phyloP scores from a whole-genome alignment of 2,113 vertebrate species.

The Eulacestoma nigropectus region DNA sequence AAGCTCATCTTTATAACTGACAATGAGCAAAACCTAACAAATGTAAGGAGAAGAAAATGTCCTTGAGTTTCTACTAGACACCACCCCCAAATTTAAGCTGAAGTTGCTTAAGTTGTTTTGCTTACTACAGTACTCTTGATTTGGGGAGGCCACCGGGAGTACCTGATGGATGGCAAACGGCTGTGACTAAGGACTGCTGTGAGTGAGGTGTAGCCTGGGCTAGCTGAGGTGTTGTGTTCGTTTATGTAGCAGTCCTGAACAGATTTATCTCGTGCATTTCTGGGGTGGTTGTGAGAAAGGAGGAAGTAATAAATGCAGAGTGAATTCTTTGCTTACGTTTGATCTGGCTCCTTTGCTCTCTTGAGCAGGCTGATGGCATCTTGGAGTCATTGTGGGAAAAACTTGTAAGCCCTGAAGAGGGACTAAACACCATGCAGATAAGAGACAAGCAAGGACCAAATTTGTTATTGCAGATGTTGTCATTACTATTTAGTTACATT shows the following conservation, averaged over 20 bases:
- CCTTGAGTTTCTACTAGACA: not conserved
- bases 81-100: not conserved
- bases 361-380: not conserved
- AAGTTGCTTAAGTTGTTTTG: not conserved
- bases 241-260: not conserved
- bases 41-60: not conserved
- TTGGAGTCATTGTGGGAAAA: not conserved
- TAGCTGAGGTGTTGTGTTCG: not conserved
- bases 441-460: not conserved
- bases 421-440: not conserved
- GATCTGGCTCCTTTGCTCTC: not conserved
- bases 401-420: not conserved
- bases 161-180: not conserved
- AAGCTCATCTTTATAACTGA: not conserved
- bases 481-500: not conserved
- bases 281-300: not conserved
- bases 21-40: not conserved
- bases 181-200: not conserved
- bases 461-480: not conserved
- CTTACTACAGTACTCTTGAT: not conserved
- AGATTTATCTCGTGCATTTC: not conserved
- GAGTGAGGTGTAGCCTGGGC: not conserved
- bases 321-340: not conserved
- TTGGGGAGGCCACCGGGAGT: not conserved
- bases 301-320: not conserved